A percentile compares a stretch with the other conserved stretches of the same genome.
These are phyloP conservation scores for Periophthalmus modestus DNA, from an alignment of 2,113 vertebrate genomes.

Conservation along the genomic window DNA sequence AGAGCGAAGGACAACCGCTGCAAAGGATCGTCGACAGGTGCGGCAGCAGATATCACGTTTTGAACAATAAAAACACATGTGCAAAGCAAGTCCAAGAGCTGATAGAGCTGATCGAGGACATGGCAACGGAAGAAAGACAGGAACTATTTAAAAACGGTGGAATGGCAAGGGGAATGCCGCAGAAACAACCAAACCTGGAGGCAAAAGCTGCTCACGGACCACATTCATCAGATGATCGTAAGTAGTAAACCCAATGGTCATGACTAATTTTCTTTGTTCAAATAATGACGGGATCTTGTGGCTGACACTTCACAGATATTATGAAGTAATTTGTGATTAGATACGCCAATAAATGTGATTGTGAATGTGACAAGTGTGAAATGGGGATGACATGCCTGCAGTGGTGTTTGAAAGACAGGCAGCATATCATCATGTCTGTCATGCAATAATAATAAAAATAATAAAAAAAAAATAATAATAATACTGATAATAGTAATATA, in stretches of 20 bases:
- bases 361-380: neutral
- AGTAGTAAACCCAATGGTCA: neutral
- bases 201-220: neutral
- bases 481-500: no score
- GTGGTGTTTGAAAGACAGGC: neutral
- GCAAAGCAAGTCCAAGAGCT: conserved; percentile 59
- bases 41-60: conserved; percentile 68
- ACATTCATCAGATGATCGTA: neutral
- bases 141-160: conserved; percentile 4
- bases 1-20: conserved; percentile 68
- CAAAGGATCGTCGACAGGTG: conserved; percentile 61
- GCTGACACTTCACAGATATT: neutral
- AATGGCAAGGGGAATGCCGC: conserved; percentile 9
- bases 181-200: neutral
- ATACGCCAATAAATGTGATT: neutral
- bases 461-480: no score
- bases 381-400: neutral
- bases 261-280: neutral
- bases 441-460: neutral
- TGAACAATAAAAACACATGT: conserved; percentile 57
- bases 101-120: conserved; percentile 56
- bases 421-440: neutral
- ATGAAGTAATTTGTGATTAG: neutral
- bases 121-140: conserved; percentile 40
- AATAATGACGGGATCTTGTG: neutral